Evolutionary conservation across 2,888 invertebrate genomes (phyloP), one percentile per base, ranked within the genome.

Genomic region (Pristionchus japonicus): DNA sequence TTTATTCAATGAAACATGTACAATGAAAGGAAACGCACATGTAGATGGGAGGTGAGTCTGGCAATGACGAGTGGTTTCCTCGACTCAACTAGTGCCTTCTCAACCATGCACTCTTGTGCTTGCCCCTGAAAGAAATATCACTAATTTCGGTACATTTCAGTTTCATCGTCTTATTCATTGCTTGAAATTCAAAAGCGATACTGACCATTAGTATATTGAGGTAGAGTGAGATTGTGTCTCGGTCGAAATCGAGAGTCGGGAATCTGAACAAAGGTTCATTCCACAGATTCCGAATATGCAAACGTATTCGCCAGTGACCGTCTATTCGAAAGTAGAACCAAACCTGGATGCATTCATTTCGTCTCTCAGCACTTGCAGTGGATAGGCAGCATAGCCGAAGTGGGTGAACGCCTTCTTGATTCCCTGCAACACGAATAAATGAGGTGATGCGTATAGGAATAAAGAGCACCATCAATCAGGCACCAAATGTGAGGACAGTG

Each of bases 361-460:
- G 89, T 95, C 95, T n/a, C 95, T 91, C 40, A 95, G 92, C 88
- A 95, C 93, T 91, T 95, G 96, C 94, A 98, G 98, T 0, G 98
- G 97, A 98, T 98, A 98, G 0, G 98, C 97, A 0, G 98, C 98
- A 95, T 97, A 97, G 95, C 99, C 98, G 94, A 97, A 99, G 95
- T 99, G 98, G 0, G 98, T 97, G 93, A 98, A 99, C 0, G 98
- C 97, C 94, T 97, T 96, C 95, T 99, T 99, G 96, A 99, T 97
- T 89, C 98, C 98, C 94, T 96, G 93, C 80, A 94, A 93, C 40
- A 74, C 9, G 3, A 7, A 43, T 23, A 47, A 20, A n/a, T n/a
- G n/a, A n/a, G n/a, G n/a, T n/a, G n/a, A n/a, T n/a, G n/a, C n/a
- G n/a, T n/a, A n/a, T n/a, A n/a, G n/a, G n/a, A n/a, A n/a, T n/a